These are phyloP conservation scores for Catharus ustulatus DNA, from an alignment of 2,797 vertebrate species.

Conservation along the genomic window DNA sequence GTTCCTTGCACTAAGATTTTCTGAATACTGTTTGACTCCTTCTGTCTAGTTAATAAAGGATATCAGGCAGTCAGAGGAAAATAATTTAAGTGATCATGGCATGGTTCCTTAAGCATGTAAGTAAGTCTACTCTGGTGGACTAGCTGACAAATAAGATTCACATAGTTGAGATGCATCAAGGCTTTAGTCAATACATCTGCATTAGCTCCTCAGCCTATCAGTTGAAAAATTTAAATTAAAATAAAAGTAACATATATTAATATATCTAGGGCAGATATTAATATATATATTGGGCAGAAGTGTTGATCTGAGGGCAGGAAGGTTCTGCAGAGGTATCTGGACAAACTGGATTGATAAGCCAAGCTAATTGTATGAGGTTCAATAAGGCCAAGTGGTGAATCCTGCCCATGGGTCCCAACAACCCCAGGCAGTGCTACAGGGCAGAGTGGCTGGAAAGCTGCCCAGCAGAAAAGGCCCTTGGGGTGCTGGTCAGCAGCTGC, in stretches of 20 bases:
- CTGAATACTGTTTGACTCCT: not conserved
- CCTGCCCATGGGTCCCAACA: not conserved
- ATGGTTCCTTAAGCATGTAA: not conserved
- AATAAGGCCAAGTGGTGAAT: accelerated
- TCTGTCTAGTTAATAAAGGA: not conserved
- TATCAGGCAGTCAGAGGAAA: not conserved
- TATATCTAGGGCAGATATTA: not conserved
- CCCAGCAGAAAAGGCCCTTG: not conserved
- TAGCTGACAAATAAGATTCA: not conserved
- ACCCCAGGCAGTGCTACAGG: accelerated
- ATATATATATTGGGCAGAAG: not conserved
- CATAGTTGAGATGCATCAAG: not conserved
- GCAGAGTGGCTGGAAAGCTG: not conserved
- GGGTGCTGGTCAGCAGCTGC: accelerated
- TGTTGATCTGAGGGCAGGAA: not conserved
- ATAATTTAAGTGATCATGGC: not conserved
- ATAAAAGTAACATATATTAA: not conserved
- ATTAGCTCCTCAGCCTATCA: not conserved
- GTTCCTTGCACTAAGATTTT: not conserved
- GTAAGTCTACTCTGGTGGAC: not conserved
- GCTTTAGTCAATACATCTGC: not conserved
- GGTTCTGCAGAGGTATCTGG: not conserved
- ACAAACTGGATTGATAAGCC: not conserved
- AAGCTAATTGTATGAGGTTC: not conserved
- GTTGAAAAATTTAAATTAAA: not conserved